A percentile compares a stretch with the other conserved stretches of the same genome.
These are phyloP conservation scores for Linnaemya vulpina DNA, from an alignment of 2,888 invertebrate genomes.

Conservation along the genomic window DNA sequence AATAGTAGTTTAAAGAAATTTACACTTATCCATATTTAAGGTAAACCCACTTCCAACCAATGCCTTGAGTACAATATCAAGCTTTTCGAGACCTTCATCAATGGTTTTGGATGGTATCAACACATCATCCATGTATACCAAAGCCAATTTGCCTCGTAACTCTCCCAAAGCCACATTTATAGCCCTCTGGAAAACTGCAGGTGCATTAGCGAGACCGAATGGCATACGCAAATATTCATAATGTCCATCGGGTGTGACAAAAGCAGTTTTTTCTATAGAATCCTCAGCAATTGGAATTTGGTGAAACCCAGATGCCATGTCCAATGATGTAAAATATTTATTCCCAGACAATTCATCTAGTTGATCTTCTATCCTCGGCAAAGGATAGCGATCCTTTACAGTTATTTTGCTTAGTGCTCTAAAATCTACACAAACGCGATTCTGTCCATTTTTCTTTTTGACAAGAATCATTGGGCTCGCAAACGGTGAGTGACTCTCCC, in stretches of 20 bases:
- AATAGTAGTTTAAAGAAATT: too few relatives aligned
- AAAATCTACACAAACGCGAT: conserved; percentile 66
- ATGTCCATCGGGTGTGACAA: conserved; percentile 59
- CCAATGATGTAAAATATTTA: conserved; percentile 73
- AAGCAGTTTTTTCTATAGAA: conserved; percentile 61
- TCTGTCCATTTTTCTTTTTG: conserved; percentile 63
- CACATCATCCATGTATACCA: conserved; percentile 42
- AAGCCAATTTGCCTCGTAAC: conserved; percentile 48
- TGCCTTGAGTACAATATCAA: conserved; percentile 64
- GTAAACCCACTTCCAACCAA: conserved; percentile 1
- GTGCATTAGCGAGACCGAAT: conserved; percentile 72
- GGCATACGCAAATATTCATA: conserved; percentile 33
- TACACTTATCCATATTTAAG: too few relatives aligned
- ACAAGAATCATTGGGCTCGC: conserved; percentile 65
- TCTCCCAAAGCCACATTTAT: conserved; percentile 61
- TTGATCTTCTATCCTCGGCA: conserved; percentile 80
- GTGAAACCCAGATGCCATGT: conserved; percentile 62
- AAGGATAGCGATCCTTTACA: conserved; percentile 6
- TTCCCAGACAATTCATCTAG: conserved; percentile 76
- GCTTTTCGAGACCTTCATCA: conserved; percentile 60
- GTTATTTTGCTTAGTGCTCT: conserved; percentile 34
- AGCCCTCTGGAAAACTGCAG: conserved; percentile 77
- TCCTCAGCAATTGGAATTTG: conserved; percentile 54
- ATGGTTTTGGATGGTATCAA: conserved; percentile 48
- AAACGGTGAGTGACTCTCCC: conserved; percentile 58